A percentile compares a stretch with the other conserved stretches of the same genome.
phyloP scores from a whole-genome alignment of 35 echinoderm and acorn worm genomes.

The Apostichopus californicus region DNA sequence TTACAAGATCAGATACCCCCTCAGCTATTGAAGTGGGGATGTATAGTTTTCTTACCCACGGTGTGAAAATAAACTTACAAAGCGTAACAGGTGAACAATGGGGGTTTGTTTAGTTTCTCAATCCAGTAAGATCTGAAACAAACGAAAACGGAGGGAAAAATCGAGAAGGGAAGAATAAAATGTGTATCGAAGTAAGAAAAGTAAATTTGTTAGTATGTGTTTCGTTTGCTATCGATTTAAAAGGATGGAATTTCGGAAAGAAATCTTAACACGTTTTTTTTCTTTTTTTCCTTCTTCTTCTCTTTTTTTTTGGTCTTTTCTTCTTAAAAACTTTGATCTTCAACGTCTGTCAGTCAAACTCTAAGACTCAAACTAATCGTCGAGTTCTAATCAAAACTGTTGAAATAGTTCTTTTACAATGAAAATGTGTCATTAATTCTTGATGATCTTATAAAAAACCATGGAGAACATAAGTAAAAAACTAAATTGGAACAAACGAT shows the following conservation, averaged over 20 bases:
- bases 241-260: conserved; percentile 19
- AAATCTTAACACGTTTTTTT: no score
- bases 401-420: no score
- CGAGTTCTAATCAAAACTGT: no score
- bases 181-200: neutral
- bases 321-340: no score
- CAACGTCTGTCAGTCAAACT: no score
- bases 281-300: no score
- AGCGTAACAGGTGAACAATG: conserved; percentile 19
- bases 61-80: conserved; percentile 50
- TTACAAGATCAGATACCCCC: conserved; percentile 6
- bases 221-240: conserved; percentile 6
- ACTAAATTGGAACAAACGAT: no score
- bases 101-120: neutral
- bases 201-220: conserved; percentile 7
- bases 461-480: no score
- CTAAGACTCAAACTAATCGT: no score
- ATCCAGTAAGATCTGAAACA: neutral
- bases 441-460: no score
- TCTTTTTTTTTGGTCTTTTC: no score
- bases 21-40: neutral
- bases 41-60: neutral
- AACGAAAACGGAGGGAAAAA: neutral
- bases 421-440: no score
- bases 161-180: neutral